Evolutionary conservation across 2,113 vertebrate species (phyloP), one percentile per base, ranked within the genome.

Genomic region (Ageneiosus marmoratus): DNA sequence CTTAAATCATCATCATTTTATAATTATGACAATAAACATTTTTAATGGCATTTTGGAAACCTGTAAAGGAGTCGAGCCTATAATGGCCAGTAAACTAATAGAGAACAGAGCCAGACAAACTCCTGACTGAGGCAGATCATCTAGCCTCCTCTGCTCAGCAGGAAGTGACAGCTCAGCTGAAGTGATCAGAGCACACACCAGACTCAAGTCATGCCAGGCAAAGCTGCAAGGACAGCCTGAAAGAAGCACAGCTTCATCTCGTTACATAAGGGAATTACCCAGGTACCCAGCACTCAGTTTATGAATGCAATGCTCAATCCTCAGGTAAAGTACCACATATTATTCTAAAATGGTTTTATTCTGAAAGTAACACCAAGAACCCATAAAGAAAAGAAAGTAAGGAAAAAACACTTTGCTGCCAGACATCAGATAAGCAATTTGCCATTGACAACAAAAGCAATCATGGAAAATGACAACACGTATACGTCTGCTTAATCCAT

Each of bases 161-260:
- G 50, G 11, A 75, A 53, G 50, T 76, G 73, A 34, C 73, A 51
- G 27, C 50, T 73, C 44, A 27, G 27, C 77, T 79, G 27, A 48
- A 78, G 55, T 34, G 65, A 79, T 46, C 24, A 32, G 44, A 63
- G 58, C 44, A 48, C 13, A 73, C n/a, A 46, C 11, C 12, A 5
- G 37, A 18, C 27, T 62, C 0, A 48, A 18, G 51, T 76, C 34
- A 41, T 22, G 8, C 58, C 55, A 29, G 53, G 48, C 9, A 53
- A 62, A 63, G 12, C 80, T 46, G 82, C 89, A 90, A 91, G 91
- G 91, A 88, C 81, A 0, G 67, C 83, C 80, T 89, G 91, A 90
- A 92, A 91, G 91, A 73, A 46, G 22, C 62, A 56, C 62, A 83
- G 10, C 74, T 44, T 77, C 48, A 51, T 37, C 18, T 22, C 24